Percentiles rank a stretch among this genome's conserved stretches.
These are phyloP conservation scores for Lordiphosa andalusiaca DNA, from an alignment of 2,888 invertebrate genomes.

Conservation along the genomic window DNA sequence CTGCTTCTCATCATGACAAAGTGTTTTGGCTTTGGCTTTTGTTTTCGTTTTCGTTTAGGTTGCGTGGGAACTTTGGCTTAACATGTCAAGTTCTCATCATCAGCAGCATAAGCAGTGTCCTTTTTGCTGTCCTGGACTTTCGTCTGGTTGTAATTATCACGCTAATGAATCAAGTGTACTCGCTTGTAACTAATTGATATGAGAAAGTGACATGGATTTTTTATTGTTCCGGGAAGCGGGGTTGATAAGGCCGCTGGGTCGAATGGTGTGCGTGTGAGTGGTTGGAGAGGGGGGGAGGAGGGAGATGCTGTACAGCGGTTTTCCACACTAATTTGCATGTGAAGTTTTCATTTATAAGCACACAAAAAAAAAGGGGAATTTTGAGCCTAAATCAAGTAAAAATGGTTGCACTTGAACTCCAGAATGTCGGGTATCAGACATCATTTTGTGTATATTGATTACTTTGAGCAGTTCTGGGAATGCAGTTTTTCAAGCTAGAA, in stretches of 20 bases:
- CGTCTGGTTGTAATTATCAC: conserved; percentile 67
- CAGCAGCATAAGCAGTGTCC: conserved; percentile 10
- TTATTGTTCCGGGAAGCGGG: conserved; percentile 35
- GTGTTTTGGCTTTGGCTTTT: conserved; percentile 20
- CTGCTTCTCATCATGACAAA: conserved; percentile 45
- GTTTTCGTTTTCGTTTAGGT: conserved; percentile 4
- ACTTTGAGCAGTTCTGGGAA: no score
- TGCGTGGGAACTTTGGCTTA: conserved; percentile 55
- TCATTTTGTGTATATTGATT: no score
- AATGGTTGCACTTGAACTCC: no score
- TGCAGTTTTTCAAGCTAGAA: no score
- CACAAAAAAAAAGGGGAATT: not conserved
- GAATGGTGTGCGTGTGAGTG: conserved; percentile 32
- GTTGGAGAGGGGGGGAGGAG: conserved; percentile 1
- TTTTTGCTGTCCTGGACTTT: conserved; percentile 24
- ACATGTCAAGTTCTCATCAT: conserved; percentile 51
- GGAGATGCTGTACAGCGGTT: conserved; percentile 13
- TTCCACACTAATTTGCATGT: conserved; percentile 51
- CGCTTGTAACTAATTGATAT: conserved; percentile 73
- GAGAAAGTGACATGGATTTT: conserved; percentile 64
- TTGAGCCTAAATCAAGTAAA: no score
- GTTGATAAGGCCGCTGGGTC: conserved; percentile 31
- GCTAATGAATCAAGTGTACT: conserved; percentile 74
- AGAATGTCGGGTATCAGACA: no score
- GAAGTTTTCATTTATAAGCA: conserved; percentile 19